Base-by-base conservation (phyloP, 2,113 vertebrate genomes). In the Zosterops hypoxanthus region DNA sequence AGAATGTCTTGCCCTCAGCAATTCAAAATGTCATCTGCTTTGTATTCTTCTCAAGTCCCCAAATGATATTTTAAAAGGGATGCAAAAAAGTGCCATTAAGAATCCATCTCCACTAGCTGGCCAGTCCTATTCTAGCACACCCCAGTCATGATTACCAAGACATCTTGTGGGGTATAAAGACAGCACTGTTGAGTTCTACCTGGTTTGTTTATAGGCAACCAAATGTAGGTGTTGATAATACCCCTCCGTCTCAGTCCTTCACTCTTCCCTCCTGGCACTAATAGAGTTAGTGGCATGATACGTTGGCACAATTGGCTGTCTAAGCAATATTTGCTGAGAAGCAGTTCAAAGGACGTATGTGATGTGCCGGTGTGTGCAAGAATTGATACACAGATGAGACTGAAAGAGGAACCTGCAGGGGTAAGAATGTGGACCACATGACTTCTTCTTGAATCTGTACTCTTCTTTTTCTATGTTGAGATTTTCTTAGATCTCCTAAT, bases 111-210 rank as follows among this genome's bases (percentile, higher is more conserved):
- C 69, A 28, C 14, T 64, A 50, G 12, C 8, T 49, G 13, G 9
- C 52, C 8, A 9, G 8, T 25, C 34, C 3, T 3, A 5, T 76
- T 72, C 42, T 55, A 24, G 17, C 4, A 6, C 23, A 31, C 19
- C 34, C 21, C 8, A 28, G 23, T 47, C 26, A 50, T 23, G 22
- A 46, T 23, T 21, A 36, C 18, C 68, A 66, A 14, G 20, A 34
- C 0, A 21, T 1, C 1, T 3, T 4, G 2, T n/a, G 13, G 5
- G 31, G 10, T 26, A 8, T 41, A 31, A 79, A 75, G 26, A 50
- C 12, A 59, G 5, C 10, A 22, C 11, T 12, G 24, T 9, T 50
- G n/a, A 82, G 17, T 14, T 63, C 81, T 81, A 47, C 12, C 16
- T 69, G 26, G 6, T 9, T 76, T 49, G 42, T 77, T 91, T 70